Percentiles rank a stretch among this genome's conserved stretches.
Conservation (phyloP, 1,140 invertebrate species). For the Oscheius sp. region DNA sequence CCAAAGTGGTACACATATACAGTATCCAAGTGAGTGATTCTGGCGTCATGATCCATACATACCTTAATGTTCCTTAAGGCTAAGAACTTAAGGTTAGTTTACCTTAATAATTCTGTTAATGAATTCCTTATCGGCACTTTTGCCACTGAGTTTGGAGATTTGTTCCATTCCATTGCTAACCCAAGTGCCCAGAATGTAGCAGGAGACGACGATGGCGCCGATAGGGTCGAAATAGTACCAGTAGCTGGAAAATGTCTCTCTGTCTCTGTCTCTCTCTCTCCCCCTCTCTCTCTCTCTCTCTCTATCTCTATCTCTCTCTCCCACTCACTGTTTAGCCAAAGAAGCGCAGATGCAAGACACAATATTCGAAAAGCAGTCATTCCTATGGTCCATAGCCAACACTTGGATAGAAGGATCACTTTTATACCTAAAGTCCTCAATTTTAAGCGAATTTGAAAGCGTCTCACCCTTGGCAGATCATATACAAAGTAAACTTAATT, state of each 20-base stretch:
- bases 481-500: conserved; percentile 61
- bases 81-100: neutral
- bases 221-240: conserved; percentile 63
- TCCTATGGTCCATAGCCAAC: conserved; percentile 63
- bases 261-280: neutral
- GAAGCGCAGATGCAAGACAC: conserved; percentile 60
- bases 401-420: conserved; percentile 58
- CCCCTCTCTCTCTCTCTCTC: no score
- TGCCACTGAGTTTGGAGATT: conserved; percentile 50
- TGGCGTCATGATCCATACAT: conserved; percentile 41
- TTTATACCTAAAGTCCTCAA: conserved; percentile 41
- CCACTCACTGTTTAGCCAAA: conserved; percentile 37
- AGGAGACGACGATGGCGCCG: conserved; percentile 64
- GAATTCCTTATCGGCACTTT: conserved; percentile 45
- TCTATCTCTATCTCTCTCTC: no score
- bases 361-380: conserved; percentile 64
- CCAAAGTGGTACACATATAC: conserved; percentile 41
- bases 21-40: conserved; percentile 39
- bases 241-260: conserved; percentile 12
- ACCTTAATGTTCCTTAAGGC: conserved; percentile 23
- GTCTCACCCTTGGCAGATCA: conserved; percentile 59
- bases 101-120: conserved; percentile 46
- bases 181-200: conserved; percentile 61
- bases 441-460: neutral
- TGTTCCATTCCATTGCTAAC: conserved; percentile 54